phyloP scores from a whole-genome alignment of 2,888 invertebrate genomes.

The Drosophila formosana region DNA sequence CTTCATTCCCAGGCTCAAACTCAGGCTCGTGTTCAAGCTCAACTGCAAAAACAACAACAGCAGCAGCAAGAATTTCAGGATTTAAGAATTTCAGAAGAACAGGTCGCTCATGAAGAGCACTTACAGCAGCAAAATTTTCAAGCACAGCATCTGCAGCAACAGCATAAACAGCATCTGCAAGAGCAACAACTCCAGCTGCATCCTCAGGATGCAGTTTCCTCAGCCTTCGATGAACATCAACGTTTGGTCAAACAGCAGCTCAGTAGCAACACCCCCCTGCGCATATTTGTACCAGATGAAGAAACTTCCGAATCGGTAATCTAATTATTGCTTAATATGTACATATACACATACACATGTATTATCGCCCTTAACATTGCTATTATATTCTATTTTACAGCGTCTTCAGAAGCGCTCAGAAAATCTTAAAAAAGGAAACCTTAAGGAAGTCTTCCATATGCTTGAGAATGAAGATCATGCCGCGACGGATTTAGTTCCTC shows the following conservation, averaged over 20 bases:
- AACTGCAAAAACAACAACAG: conserved; percentile 42
- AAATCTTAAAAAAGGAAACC: conserved; percentile 73
- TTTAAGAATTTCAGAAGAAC: no score
- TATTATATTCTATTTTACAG: conserved; percentile 48
- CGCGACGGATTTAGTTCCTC: conserved; percentile 74
- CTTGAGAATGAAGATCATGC: conserved; percentile 31
- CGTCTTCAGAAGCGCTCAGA: conserved; percentile 81
- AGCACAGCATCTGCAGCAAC: conserved; percentile 56
- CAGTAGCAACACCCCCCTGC: conserved; percentile 83
- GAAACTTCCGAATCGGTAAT: conserved; percentile 76
- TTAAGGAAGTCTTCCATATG: conserved; percentile 52
- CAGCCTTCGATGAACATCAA: conserved; percentile 83
- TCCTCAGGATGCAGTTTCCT: conserved; percentile 49
- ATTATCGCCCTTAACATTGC: background rate
- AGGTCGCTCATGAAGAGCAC: conserved; percentile 36
- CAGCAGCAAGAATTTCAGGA: conserved; percentile 62
- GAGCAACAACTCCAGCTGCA: conserved; percentile 64
- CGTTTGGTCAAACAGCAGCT: conserved; percentile 82
- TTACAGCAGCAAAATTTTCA: conserved; percentile 57
- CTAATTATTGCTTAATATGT: background rate
- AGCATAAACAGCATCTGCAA: conserved; percentile 63
- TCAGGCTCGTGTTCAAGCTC: conserved; percentile 44
- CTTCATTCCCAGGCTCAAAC: conserved; percentile 44
- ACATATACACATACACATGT: background rate
- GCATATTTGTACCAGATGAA: conserved; percentile 86